Base-by-base conservation (phyloP, 2,888 invertebrate genomes). In the Microplitis manilae region DNA sequence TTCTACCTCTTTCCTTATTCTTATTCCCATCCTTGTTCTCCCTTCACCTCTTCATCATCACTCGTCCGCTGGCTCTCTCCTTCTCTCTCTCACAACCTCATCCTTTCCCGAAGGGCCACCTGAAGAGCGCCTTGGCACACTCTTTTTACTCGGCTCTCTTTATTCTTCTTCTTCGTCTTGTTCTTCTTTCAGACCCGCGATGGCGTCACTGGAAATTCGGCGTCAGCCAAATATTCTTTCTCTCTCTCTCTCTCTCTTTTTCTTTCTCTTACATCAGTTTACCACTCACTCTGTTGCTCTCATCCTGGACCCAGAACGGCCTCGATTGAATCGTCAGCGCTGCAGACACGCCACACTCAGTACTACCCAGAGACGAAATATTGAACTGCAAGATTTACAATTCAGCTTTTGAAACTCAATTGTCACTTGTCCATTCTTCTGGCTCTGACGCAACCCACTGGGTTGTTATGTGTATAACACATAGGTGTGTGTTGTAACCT, bases 21-120 rank as follows among this genome's bases (percentile, higher is more conserved):
- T 41, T n/a, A 60, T 72, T 65, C 62, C 65, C 71, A 70, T 64
- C 67, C 30, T 30, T 30, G 30, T 30, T 75, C 61, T 13, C 64
- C 70, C 61, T 17, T 20, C 15, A 62, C 17, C 80, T 82, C 81
- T 79, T 78, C 78, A 76, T 65, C 40, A 59, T 65, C 15, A 40
- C 30, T 30, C 30, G 30, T 30, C 30, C 30, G 30, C 30, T 30
- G 60, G 61, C 17, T 60, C 75, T 5, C 20, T 60, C 17, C 59
- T 50, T 71, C 68, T 71, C 50, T 38, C n/a, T 68, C 60, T 40
- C 38, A 68, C 75, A 40, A 15, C 38, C n/a, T 30, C n/a, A 39
- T 64, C 72, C 65, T 75, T 71, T 67, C 30, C 60, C 61, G 13
- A 61, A 71, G 62, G 62, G 17, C 61, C 62, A 71, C 17, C 62